Conservation (phyloP, 2,113 vertebrate genomes). For the Hypanus sabinus region DNA sequence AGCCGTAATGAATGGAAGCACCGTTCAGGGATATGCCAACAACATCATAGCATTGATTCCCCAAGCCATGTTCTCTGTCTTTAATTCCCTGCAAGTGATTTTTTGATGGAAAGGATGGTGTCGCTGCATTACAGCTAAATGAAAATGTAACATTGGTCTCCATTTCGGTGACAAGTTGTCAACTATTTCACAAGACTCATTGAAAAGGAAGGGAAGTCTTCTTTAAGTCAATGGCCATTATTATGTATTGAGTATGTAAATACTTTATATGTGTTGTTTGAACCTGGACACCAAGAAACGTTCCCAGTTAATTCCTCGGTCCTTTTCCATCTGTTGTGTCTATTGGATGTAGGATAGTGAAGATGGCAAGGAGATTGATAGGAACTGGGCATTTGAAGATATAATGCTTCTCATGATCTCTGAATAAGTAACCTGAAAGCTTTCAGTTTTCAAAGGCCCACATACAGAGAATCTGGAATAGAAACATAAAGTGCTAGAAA, state of each 20-base stretch:
- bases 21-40: not conserved
- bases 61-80: not conserved
- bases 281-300: not conserved
- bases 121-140: not conserved
- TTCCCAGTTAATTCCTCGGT: not conserved
- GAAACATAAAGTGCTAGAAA: no score
- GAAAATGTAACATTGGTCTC: not conserved
- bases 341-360: not conserved
- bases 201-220: not conserved
- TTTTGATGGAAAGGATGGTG: not conserved
- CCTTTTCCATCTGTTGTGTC: not conserved
- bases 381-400: not conserved
- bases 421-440: not conserved
- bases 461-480: not conserved
- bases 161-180: not conserved
- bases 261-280: not conserved
- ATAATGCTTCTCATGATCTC: not conserved
- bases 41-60: not conserved
- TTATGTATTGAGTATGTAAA: not conserved
- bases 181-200: not conserved
- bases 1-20: not conserved
- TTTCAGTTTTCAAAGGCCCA: not conserved
- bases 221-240: not conserved
- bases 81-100: not conserved
- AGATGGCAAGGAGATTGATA: not conserved